These are phyloP conservation scores for Strongylocentrotus purpuratus DNA, from an alignment of 35 echinoderm and acorn worm species.

Conservation along the genomic window DNA sequence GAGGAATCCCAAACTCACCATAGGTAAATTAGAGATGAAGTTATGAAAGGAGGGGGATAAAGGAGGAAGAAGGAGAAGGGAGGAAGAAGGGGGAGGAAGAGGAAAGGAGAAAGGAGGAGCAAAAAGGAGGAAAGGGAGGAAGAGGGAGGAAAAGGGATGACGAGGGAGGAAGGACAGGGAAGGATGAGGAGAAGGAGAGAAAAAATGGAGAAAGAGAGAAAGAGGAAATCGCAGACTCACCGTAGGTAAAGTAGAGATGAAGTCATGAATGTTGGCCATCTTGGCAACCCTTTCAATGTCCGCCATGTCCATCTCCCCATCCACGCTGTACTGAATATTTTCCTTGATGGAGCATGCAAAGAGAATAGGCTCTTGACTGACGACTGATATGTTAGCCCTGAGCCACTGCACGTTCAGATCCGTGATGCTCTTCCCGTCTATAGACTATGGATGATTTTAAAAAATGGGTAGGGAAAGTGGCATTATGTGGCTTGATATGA, in stretches of 20 bases:
- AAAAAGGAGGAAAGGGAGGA: no score
- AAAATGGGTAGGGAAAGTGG: not conserved
- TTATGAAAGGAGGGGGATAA: no score
- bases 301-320: constrained; percentile 34
- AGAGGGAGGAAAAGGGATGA: no score
- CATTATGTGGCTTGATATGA: no score
- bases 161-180: no score
- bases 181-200: no score
- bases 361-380: constrained; percentile 82
- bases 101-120: no score
- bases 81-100: no score
- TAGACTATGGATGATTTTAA: constrained; percentile 41
- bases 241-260: constrained; percentile 66
- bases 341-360: constrained; percentile 80
- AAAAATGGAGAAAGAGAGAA: no score
- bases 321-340: constrained; percentile 79
- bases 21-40: no score
- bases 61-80: no score
- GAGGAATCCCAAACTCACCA: no score
- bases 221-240: constrained; percentile 39
- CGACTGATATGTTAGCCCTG: constrained; percentile 76
- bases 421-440: constrained; percentile 66
- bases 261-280: constrained; percentile 88
- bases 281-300: constrained; percentile 69
- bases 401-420: constrained; percentile 71